Base-by-base conservation (phyloP, 1,140 invertebrate species). In the Drosophila pachea region DNA sequence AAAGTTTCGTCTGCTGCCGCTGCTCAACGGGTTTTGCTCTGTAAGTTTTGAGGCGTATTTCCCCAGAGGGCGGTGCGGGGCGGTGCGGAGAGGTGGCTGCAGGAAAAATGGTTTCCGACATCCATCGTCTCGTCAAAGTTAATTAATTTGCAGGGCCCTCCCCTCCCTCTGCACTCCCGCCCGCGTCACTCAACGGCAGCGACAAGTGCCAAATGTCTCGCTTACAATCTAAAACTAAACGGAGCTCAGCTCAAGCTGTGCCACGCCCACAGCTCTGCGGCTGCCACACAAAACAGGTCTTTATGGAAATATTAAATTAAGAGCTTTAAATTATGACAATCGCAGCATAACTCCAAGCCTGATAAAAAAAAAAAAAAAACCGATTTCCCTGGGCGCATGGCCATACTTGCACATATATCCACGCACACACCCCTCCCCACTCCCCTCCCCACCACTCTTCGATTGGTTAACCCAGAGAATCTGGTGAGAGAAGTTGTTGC, bases 81-180 rank as follows among this genome's bases (percentile, higher is more conserved):
- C 11, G 43, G 16, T 45, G 7, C 53, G 35, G 71, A 36, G 45
- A 4, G 8, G 35, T 5, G 14, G 31, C 5, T 40, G 16, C 40
- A 43, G 74, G 48, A 76, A 84, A 84, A 84, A 84, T 84, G 81
- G 81, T 81, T 86, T 78, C 72, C 74, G 60, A 79, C 78, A 79
- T 86, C 76, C 73, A 74, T 73, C 50, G 73, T 45, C 77, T 86
- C 81, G 81, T 86, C 81, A 84, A 84, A 84, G 84, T 84, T 84
- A 84, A 84, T 84, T 84, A 84, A 84, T 84, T 84, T 84, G 70
- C 74, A 74, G 75, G 22, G 1, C 22, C 22, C 73, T 58, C 43
- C 53, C 60, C 64, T 54, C 14, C 22, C 54, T n/a, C 42, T n/a
- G n/a, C n/a, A n/a, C n/a, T 56, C 58, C 52, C 56, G 56, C 7